Base-by-base conservation (phyloP, 2,797 vertebrate species). In the Pangasius krempfi region DNA sequence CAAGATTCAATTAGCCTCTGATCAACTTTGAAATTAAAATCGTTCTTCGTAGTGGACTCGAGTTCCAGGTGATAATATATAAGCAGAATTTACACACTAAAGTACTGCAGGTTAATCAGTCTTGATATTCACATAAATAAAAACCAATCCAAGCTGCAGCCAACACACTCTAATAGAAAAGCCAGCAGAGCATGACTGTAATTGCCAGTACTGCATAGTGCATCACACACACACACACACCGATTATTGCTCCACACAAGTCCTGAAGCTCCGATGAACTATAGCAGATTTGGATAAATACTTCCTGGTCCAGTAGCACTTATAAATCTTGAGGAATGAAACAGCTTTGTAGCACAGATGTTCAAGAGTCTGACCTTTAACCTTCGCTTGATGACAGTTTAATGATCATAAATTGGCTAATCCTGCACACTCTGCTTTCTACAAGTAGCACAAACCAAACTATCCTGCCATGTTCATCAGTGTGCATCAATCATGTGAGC, bases 111-210 rank as follows among this genome's bases (percentile, higher is more conserved):
- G 85, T 86, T 89, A 90, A 87, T 89, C 70, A 89, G 86, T 62
- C 62, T 9, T 64, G 44, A 79, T 79, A 86, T 89, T 87, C 84
- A 88, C 73, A 81, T 84, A 89, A 82, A 91, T 89, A 86, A 90
- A 89, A 91, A 89, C 84, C 85, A 88, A 90, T 87, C 87, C 89
- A 87, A 85, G 83, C 89, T 92, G 90, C 90, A 88, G 89, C 89
- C 85, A 82, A 87, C 79, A 86, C 52, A 81, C 79, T 52, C 83
- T 91, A 92, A 91, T 90, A 90, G 90, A 89, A 90, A 90, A 88
- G 72, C 88, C 90, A 88, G 86, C 89, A 88, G 90, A 92, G 90
- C 91, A 88, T 92, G 87, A 91, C 87, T 81, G 70, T 90, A 89
- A 91, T 91, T 88, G 87, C 91, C 76, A 81, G 40, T 30, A 89